Evolutionary conservation across 1,140 invertebrate genomes (phyloP).

Genomic region (Drosophila neocordata): DNA sequence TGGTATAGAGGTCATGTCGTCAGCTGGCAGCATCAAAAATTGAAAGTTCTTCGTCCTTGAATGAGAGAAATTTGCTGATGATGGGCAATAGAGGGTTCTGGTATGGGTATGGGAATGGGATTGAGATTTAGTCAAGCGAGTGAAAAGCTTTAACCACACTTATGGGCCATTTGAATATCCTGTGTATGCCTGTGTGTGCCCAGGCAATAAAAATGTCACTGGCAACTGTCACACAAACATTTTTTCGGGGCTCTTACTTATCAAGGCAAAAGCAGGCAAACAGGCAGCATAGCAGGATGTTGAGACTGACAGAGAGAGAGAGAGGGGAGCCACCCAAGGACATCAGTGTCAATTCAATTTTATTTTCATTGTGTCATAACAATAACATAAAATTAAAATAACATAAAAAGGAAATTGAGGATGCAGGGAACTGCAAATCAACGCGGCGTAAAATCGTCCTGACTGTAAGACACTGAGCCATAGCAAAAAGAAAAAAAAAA

Average conservation of each 20-base stretch:
- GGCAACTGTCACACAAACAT: slow-evolving; percentile 60
- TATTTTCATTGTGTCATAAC: slow-evolving; percentile 83
- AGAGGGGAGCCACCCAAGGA: slow-evolving; percentile 28
- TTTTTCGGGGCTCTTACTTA: slow-evolving; percentile 34
- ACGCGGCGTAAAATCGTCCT: slow-evolving; percentile 77
- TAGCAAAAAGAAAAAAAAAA: slow-evolving; percentile 20
- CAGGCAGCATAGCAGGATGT: neutral
- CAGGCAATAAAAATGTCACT: slow-evolving; percentile 81
- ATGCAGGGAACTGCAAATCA: slow-evolving; percentile 70
- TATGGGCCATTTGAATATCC: slow-evolving; percentile 80
- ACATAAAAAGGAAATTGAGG: slow-evolving; percentile 83
- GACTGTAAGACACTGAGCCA: neutral
- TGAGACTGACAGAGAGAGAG: neutral
- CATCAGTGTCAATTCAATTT: slow-evolving; percentile 82
- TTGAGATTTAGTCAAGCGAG: slow-evolving; percentile 72
- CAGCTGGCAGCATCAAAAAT: slow-evolving; percentile 78
- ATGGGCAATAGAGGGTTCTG: neutral
- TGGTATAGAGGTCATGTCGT: slow-evolving; percentile 56
- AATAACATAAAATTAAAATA: slow-evolving; percentile 83
- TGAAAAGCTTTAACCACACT: slow-evolving; percentile 76
- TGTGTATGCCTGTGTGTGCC: slow-evolving; percentile 45
- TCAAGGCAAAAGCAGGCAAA: slow-evolving; percentile 18
- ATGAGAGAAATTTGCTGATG: neutral
- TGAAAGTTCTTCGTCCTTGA: slow-evolving; percentile 58
- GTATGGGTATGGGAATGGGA: slow-evolving; percentile 24